phyloP scores from a whole-genome alignment of 2,113 vertebrate species.

The Amphiprion ocellaris region DNA sequence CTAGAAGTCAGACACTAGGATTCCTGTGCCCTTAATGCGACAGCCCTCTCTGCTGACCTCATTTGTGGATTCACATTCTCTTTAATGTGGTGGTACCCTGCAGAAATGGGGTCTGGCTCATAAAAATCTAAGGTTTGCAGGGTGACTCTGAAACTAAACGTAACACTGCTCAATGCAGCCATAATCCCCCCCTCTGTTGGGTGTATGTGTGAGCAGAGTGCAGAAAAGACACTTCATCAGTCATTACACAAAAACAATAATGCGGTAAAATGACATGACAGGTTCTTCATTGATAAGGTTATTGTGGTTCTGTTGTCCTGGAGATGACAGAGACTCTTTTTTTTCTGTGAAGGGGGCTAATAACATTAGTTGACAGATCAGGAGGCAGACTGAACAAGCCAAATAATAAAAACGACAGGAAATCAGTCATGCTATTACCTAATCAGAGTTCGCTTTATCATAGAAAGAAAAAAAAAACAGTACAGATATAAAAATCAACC shows the following conservation, averaged over 20 bases:
- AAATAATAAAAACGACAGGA: slow-evolving; percentile 50
- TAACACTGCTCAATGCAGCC: slow-evolving; percentile 26
- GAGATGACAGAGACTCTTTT: slow-evolving; percentile 1
- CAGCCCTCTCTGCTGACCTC: slow-evolving; percentile 54
- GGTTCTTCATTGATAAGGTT: not conserved
- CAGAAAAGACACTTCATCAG: slow-evolving; percentile 11
- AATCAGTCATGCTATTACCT: slow-evolving; percentile 63
- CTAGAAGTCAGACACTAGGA: slow-evolving; percentile 44
- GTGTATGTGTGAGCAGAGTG: slow-evolving; percentile 31
- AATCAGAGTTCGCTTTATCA: slow-evolving; percentile 70
- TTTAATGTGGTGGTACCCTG: slow-evolving; percentile 58
- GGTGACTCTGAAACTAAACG: slow-evolving; percentile 51
- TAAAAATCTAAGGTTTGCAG: slow-evolving; percentile 56
- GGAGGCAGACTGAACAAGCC: slow-evolving; percentile 33
- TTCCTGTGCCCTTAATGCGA: slow-evolving; percentile 43
- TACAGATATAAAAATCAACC: slow-evolving; percentile 17
- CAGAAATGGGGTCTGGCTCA: slow-evolving; percentile 58
- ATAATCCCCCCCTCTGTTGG: slow-evolving; percentile 27
- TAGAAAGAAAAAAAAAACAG: slow-evolving; percentile 8
- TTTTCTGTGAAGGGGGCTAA: slow-evolving; percentile 20
- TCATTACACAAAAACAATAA: slow-evolving; percentile 14
- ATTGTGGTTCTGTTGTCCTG: slow-evolving; percentile 6
- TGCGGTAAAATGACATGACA: slow-evolving; percentile 13
- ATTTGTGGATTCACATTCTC: slow-evolving; percentile 63
- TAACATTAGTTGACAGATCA: slow-evolving; percentile 45